Evolutionary conservation across 2,113 vertebrate genomes (phyloP), one percentile per base, ranked within the genome.

Genomic region (Phaethornis superciliosus): DNA sequence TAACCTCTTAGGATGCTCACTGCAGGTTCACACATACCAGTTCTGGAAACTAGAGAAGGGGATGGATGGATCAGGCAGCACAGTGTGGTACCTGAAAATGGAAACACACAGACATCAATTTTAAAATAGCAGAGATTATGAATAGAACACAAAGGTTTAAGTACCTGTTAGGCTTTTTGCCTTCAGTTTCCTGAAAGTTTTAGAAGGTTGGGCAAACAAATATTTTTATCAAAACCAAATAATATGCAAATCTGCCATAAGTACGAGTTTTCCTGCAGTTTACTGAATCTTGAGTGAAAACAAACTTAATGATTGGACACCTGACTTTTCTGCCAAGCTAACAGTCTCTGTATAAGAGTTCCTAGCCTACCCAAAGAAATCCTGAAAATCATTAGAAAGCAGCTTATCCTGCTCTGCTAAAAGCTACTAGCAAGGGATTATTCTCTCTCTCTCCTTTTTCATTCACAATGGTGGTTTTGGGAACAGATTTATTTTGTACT

Each of bases 401-500:
- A 52, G 72, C 58, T 93, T 75, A 91, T 22, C 40, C 44, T 0
- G 1, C 56, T 56, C 12, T 15, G 47, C 78, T 85, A 24, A 64
- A 62, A 59, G 37, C 54, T 26, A 46, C 54, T 69, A 89, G 70
- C 28, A 37, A 68, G 26, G 70, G 74, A 85, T 92, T 95, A 89
- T 74, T 80, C 69, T 24, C n/a, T 47, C 19, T 33, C 27, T 59
- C 47, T 55, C 30, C 33, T 56, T 49, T 88, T 64, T 75, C 62
- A 72, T 56, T 65, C 88, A 92, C 88, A 91, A 74, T 32, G 28
- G 54, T 46, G 49, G 19, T 92, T 83, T 28, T 54, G 54, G 78
- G 33, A 93, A 77, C 65, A 85, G 94, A 89, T 90, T 90, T 92
- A 88, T 88, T 96, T 95, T 72, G 72, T 72, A 27, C 32, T 82